A percentile compares a stretch with the other conserved stretches of the same genome.
Evolutionary conservation across 2,797 vertebrate species (phyloP).

Genomic region (Lagocephalus sceleratus): DNA sequence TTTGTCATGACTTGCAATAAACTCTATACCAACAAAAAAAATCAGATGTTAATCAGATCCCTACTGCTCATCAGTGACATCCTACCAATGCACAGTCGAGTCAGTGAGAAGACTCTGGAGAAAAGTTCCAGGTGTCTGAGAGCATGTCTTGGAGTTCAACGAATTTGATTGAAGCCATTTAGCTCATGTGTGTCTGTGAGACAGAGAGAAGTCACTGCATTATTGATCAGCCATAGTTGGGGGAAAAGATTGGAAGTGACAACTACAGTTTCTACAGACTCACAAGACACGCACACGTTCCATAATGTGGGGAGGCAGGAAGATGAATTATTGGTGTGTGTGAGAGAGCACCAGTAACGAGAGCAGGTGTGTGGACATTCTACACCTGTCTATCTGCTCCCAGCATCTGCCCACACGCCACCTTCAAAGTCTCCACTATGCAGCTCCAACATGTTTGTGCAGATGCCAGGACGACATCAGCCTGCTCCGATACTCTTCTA

Average conservation of each 20-base stretch:
- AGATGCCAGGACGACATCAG: not conserved
- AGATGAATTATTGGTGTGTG: conserved; percentile 12
- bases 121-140: not conserved
- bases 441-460: conserved; percentile 9
- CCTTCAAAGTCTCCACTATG: conserved; percentile 5
- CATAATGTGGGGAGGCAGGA: conserved; percentile 14
- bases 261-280: conserved; percentile 37
- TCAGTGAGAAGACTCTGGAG: not conserved
- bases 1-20: too few species aligned
- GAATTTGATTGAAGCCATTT: conserved; percentile 16
- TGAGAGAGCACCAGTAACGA: not conserved
- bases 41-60: too few species aligned
- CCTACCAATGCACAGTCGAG: too few species aligned
- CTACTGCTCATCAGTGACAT: too few species aligned
- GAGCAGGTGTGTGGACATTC: not conserved
- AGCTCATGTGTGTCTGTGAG: conserved; percentile 20
- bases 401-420: too few species aligned
- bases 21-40: too few species aligned
- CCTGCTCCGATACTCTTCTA: too few species aligned
- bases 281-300: conserved; percentile 40
- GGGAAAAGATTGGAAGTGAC: conserved; percentile 47
- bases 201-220: conserved; percentile 42
- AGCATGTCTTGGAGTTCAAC: not conserved
- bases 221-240: conserved; percentile 50
- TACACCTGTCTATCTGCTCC: too few species aligned